A percentile compares a stretch with the other conserved stretches of the same genome.
Evolutionary conservation across 2,113 vertebrate genomes (phyloP).

Genomic region (Saguinus imperator): DNA sequence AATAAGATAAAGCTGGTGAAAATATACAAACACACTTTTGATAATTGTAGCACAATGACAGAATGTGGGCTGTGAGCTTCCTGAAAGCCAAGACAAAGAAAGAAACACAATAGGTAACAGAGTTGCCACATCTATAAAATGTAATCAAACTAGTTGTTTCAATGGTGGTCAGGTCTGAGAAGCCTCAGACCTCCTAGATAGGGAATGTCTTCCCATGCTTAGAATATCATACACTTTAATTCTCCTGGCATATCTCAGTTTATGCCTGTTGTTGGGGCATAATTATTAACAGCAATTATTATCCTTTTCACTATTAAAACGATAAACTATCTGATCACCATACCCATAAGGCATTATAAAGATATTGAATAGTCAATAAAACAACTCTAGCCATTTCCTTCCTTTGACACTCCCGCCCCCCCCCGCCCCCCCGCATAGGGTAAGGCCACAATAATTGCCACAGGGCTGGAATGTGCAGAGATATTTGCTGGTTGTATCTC

Average conservation of each 20-base stretch:
- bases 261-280: background rate
- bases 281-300: background rate
- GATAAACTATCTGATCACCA: background rate
- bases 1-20: background rate
- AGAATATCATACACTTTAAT: background rate
- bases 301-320: background rate
- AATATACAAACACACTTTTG: background rate
- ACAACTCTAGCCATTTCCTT: background rate
- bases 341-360: background rate
- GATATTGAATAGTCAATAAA: background rate
- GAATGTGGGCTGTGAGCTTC: background rate
- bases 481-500: accelerated
- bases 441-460: background rate
- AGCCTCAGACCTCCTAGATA: background rate
- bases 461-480: too few relatives aligned
- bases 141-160: background rate
- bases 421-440: accelerated
- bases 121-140: background rate
- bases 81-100: background rate
- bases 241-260: background rate
- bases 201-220: background rate
- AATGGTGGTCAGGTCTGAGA: background rate
- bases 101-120: background rate
- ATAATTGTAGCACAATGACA: background rate
- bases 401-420: background rate